phyloP scores from a whole-genome alignment of 2,888 invertebrate species.

The Agrotis ipsilon region DNA sequence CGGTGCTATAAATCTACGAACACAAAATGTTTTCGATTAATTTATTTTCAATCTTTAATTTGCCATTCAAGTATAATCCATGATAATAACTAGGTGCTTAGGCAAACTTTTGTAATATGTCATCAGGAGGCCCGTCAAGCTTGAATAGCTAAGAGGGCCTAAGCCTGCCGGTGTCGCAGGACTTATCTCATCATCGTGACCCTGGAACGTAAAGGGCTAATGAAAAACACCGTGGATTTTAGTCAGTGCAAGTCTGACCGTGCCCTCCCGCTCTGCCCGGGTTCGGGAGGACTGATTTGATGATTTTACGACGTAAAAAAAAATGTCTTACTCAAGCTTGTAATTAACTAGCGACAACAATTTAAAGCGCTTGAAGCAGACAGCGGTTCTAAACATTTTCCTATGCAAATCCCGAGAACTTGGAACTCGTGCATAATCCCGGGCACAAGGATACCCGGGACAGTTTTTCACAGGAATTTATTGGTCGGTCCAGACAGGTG shows the following conservation, averaged over 20 bases:
- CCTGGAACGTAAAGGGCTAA: too few relatives aligned
- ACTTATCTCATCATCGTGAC: too few relatives aligned
- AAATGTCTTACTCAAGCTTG: constrained; percentile 29
- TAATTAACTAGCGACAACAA: constrained; percentile 14
- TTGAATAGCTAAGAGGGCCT: too few relatives aligned
- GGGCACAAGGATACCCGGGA: constrained; percentile 45
- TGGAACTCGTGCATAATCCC: constrained; percentile 49
- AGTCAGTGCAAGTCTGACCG: too few relatives aligned
- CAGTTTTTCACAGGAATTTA: constrained; percentile 51
- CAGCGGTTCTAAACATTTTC: constrained; percentile 42
- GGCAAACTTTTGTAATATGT: constrained; percentile 1
- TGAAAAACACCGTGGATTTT: too few relatives aligned
- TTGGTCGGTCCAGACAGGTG: constrained; percentile 52
- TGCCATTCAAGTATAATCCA: background rate
- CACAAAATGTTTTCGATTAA: background rate
- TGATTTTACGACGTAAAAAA: too few relatives aligned
- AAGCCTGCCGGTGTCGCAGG: too few relatives aligned
- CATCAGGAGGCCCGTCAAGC: too few relatives aligned
- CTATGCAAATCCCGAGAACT: constrained; percentile 49
- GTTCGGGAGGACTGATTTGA: too few relatives aligned
- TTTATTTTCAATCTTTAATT: constrained; percentile 4
- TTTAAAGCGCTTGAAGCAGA: constrained; percentile 23
- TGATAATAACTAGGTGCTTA: background rate
- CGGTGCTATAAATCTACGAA: background rate
- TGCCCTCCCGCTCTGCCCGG: too few relatives aligned